Evolutionary conservation across 2,797 vertebrate species (phyloP).

Genomic region (Phrynocephalus guinanensis): DNA sequence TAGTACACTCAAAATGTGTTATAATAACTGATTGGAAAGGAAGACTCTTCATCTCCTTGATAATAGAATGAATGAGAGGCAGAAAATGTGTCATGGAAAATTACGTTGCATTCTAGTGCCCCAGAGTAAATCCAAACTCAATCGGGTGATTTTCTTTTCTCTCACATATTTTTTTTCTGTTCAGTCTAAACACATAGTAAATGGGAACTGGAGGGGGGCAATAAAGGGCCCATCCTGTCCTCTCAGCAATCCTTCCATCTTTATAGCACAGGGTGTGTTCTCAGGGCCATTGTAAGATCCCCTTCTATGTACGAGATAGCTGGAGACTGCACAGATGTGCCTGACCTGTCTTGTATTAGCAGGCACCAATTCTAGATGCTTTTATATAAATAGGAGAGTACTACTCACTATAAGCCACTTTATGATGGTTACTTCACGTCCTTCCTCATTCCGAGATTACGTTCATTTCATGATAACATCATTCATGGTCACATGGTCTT

Average conservation of each 20-base stretch:
- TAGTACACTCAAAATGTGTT: conserved; percentile 24
- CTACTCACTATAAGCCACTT: not conserved
- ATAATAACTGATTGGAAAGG: conserved; percentile 45
- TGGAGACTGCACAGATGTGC: not conserved
- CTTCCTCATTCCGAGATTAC: too few species aligned
- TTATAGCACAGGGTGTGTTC: not conserved
- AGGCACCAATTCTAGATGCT: not conserved
- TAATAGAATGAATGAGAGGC: not conserved
- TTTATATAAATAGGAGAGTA: not conserved
- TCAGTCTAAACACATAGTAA: not conserved
- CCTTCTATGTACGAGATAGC: not conserved
- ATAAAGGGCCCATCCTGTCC: not conserved
- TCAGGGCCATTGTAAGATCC: not conserved
- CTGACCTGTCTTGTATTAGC: not conserved
- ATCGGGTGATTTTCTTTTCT: not conserved
- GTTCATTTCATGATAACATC: too few species aligned
- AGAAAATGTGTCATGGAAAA: not conserved
- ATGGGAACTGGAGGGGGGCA: not conserved
- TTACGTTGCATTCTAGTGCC: not conserved
- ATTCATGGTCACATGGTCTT: too few species aligned
- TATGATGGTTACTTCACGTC: not conserved
- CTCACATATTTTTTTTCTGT: too few species aligned
- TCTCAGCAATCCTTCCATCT: not conserved
- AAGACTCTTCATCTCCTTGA: conserved; percentile 32
- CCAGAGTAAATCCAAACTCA: not conserved